Evolutionary conservation across 1,140 invertebrate genomes (phyloP).

Genomic region (Pseudomyrmex dendroicus): DNA sequence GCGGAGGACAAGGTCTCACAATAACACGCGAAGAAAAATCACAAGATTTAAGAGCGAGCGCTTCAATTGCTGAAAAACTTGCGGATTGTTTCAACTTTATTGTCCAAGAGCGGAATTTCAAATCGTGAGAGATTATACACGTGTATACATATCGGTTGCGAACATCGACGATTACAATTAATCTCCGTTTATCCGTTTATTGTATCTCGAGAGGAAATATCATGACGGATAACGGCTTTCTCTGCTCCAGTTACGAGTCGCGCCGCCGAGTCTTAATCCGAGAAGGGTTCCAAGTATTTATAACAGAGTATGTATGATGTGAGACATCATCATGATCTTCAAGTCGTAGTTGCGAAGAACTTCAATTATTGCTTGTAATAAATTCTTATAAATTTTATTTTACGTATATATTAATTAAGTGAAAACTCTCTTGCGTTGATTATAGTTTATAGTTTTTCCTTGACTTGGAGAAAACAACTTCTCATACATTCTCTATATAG

Average conservation of each 20-base stretch:
- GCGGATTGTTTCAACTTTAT: constrained; percentile 18
- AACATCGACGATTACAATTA: constrained; percentile 26
- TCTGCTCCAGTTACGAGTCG: constrained; percentile 33
- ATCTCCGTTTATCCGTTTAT: constrained; percentile 15
- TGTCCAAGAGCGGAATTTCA: background rate
- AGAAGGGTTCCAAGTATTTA: background rate
- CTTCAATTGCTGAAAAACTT: background rate
- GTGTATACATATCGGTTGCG: background rate
- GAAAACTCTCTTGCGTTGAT: background rate
- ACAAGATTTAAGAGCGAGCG: constrained; percentile 11
- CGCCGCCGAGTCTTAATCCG: background rate
- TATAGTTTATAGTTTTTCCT: background rate
- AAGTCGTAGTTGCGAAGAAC: no score
- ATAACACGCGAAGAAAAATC: background rate
- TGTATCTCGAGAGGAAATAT: constrained; percentile 31
- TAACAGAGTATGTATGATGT: background rate
- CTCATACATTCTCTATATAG: background rate
- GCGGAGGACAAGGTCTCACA: background rate
- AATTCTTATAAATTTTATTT: no score
- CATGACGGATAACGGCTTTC: constrained; percentile 45
- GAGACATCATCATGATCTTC: no score
- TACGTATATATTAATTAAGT: background rate
- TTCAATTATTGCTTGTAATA: background rate
- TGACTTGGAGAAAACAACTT: background rate
- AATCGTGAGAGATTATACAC: background rate